Conservation (phyloP, 2,888 invertebrate species). For the Pedicia rivosa region DNA sequence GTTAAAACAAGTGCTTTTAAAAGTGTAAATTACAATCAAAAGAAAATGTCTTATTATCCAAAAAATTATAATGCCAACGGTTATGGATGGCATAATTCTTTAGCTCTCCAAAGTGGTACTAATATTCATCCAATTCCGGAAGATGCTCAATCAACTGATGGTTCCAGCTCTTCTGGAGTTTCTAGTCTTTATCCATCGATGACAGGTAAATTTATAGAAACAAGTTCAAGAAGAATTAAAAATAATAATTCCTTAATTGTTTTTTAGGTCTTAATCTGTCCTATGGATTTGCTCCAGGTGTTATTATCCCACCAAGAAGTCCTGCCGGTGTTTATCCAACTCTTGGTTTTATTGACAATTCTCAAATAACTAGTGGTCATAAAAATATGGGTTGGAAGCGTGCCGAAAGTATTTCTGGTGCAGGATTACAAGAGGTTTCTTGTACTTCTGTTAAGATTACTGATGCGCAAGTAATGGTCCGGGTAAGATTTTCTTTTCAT, state of each 20-base stretch:
- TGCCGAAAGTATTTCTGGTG: slow-evolving; percentile 1
- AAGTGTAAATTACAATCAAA: no score
- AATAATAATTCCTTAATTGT: neutral
- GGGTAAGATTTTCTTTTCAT: slow-evolving; percentile 4
- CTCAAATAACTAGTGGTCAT: neutral
- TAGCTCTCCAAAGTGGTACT: slow-evolving; percentile 17
- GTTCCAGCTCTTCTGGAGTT: slow-evolving; percentile 1
- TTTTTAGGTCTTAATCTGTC: slow-evolving; percentile 2
- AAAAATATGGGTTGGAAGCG: slow-evolving; percentile 1
- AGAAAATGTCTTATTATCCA: slow-evolving; percentile 18
- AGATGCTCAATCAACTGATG: neutral
- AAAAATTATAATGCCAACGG: slow-evolving; percentile 28
- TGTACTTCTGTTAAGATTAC: slow-evolving; percentile 2
- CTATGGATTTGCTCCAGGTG: slow-evolving; percentile 1
- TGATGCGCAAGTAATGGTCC: slow-evolving; percentile 1
- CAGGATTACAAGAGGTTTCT: slow-evolving; percentile 2
- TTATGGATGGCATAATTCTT: slow-evolving; percentile 26
- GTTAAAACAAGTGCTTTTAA: no score
- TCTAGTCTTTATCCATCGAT: neutral
- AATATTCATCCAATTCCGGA: neutral
- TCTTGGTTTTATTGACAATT: slow-evolving; percentile 5
- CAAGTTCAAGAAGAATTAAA: no score
- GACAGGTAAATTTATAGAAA: no score
- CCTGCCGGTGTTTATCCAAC: slow-evolving; percentile 1
- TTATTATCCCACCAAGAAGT: neutral